Percentiles rank a stretch among this genome's conserved stretches.
Evolutionary conservation across 2,888 invertebrate genomes (phyloP).

Genomic region (Lepidocyrtinus sp.): DNA sequence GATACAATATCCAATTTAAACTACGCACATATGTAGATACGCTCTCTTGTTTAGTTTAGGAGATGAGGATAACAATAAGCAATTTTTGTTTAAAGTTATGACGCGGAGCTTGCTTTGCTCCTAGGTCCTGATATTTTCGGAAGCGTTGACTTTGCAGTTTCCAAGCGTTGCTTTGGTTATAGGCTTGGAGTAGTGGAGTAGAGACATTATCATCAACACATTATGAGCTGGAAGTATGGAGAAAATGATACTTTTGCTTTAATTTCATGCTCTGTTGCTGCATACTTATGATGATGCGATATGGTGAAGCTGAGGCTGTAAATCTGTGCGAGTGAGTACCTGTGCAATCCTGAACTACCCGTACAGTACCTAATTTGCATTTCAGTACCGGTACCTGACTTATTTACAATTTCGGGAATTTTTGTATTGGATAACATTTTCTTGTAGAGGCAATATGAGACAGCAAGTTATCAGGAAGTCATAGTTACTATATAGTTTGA

Average conservation of each 20-base stretch:
- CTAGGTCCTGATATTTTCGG: neutral
- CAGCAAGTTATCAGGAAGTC: no score
- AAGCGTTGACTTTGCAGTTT: neutral
- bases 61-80: slow-evolving; percentile 50
- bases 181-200: no score
- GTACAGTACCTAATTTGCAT: no score
- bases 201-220: no score
- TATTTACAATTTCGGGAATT: no score
- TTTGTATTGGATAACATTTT: no score
- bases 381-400: no score
- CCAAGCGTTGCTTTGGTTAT: neutral
- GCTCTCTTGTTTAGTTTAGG: neutral
- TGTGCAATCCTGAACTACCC: no score
- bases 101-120: neutral
- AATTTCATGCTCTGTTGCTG: slow-evolving; percentile 54
- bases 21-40: neutral
- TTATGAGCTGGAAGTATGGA: neutral
- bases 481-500: no score
- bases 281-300: slow-evolving; percentile 34
- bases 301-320: no score
- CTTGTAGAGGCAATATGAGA: no score
- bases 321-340: no score
- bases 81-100: slow-evolving; percentile 43
- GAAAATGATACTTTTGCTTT: slow-evolving; percentile 34
- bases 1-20: neutral